Conservation (phyloP, 64 coral and sea anemone genomes). For the Cladopsammia gracilis region DNA sequence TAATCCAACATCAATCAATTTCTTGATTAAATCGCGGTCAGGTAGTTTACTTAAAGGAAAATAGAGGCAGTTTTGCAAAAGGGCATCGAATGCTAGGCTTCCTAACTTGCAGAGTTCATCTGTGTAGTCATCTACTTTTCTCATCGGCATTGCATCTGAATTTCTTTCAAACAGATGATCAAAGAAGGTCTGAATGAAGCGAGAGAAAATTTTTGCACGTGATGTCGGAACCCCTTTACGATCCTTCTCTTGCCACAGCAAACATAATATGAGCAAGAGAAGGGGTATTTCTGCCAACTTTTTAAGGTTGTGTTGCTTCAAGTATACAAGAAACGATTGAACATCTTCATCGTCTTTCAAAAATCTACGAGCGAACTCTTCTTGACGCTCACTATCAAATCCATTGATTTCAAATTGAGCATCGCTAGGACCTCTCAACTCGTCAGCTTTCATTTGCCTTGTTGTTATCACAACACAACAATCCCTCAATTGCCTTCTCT, state of each 20-base stretch:
- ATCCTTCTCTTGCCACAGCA: slow-evolving; percentile 37
- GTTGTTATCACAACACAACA: slow-evolving; percentile 45
- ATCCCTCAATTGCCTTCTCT: background rate
- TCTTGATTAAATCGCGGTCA: background rate
- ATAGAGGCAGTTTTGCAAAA: background rate
- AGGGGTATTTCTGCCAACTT: slow-evolving; percentile 59
- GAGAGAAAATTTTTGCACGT: background rate
- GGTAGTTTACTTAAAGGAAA: background rate
- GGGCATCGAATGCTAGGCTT: background rate
- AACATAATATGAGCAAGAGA: slow-evolving; percentile 45
- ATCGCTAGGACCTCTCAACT: background rate
- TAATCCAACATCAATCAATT: background rate
- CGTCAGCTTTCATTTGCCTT: background rate
- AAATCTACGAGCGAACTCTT: slow-evolving; percentile 29
- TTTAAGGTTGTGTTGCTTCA: background rate
- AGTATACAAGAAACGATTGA: slow-evolving; percentile 21
- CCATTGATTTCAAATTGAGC: slow-evolving; percentile 37
- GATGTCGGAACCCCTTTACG: background rate
- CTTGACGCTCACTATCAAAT: slow-evolving; percentile 3
- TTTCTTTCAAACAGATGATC: slow-evolving; percentile 1
- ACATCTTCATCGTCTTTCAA: slow-evolving; percentile 12
- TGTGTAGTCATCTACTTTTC: background rate
- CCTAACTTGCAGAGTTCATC: background rate
- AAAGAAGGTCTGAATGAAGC: slow-evolving; percentile 17
- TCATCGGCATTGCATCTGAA: background rate